Conservation (phyloP, 2,888 invertebrate species). For the Conomelus anceps region DNA sequence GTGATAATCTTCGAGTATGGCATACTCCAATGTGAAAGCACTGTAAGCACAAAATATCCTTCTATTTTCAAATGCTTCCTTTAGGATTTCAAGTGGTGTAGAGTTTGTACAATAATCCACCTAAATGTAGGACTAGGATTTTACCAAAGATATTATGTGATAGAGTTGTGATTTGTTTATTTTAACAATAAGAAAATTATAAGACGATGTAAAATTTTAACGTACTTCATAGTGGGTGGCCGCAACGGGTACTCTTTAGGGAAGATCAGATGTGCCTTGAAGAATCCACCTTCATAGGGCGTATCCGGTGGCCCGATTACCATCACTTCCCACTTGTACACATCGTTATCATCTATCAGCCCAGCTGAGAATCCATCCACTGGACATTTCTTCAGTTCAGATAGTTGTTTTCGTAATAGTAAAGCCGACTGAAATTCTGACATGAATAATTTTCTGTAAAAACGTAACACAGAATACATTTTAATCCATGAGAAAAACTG, state of each 20-base stretch:
- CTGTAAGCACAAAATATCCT: no score
- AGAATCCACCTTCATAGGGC: constrained; percentile 97
- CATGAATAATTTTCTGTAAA: neutral
- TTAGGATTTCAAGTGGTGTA: no score
- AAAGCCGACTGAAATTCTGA: neutral
- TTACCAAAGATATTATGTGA: no score
- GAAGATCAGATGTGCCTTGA: constrained; percentile 96
- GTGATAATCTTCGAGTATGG: no score
- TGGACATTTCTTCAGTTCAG: constrained; percentile 66
- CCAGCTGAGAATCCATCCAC: constrained; percentile 99
- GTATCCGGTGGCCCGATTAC: constrained; percentile 99
- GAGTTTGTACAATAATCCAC: no score
- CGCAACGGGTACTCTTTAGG: constrained; percentile 97
- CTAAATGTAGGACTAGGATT: no score
- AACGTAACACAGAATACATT: neutral
- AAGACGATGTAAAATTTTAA: constrained; percentile 36
- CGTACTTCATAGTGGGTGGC: constrained; percentile 89
- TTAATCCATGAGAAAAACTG: neutral
- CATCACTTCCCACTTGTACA: constrained; percentile 99
- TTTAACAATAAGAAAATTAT: no score
- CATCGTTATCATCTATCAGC: constrained; percentile 97
- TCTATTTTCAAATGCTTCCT: no score
- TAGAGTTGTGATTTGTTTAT: no score
- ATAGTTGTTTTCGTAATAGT: neutral
- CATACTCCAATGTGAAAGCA: no score